These are phyloP conservation scores for Spinibarbus caldwelli DNA, from an alignment of 2,797 vertebrate genomes.

Conservation along the genomic window DNA sequence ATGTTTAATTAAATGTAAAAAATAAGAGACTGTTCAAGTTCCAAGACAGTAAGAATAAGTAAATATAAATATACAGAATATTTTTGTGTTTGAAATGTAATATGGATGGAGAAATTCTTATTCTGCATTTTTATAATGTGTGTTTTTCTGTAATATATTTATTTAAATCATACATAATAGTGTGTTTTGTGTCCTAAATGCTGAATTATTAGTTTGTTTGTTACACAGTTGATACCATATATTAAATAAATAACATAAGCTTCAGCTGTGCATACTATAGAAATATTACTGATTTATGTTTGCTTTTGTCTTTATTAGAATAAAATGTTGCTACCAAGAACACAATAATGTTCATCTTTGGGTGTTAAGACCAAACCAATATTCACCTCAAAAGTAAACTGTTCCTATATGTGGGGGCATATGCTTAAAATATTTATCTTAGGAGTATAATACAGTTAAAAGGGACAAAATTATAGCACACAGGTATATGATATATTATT, in stretches of 20 bases:
- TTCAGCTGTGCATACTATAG: constrained; percentile 8
- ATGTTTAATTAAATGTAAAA: background rate
- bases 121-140: background rate
- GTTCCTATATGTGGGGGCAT: background rate
- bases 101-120: background rate
- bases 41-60: background rate
- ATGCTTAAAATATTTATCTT: background rate
- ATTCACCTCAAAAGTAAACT: background rate
- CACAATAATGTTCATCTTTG: background rate
- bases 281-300: background rate
- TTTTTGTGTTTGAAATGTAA: background rate
- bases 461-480: background rate
- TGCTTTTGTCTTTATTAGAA: background rate
- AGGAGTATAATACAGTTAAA: background rate
- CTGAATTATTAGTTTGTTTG: background rate
- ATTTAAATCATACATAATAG: background rate
- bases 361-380: background rate
- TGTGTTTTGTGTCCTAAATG: background rate
- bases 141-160: background rate
- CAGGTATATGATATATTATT: background rate
- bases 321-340: constrained; percentile 11
- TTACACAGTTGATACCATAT: background rate
- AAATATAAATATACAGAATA: background rate
- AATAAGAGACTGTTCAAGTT: background rate
- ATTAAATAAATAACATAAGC: background rate